Evolutionary conservation across 1,140 invertebrate species (phyloP).

Genomic region (Panulirus ornatus): DNA sequence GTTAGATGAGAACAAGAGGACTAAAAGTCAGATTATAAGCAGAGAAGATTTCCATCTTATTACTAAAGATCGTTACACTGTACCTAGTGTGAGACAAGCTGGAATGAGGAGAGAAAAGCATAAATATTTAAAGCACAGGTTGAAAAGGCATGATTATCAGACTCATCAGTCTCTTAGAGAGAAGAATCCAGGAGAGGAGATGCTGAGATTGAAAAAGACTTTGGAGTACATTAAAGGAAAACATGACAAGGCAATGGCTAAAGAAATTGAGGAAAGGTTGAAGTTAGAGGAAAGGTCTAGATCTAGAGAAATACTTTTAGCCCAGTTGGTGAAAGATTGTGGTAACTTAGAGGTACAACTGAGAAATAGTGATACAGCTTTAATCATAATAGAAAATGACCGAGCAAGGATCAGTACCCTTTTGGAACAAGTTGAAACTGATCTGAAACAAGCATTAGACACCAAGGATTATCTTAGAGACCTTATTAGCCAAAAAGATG

Average conservation of each 20-base stretch:
- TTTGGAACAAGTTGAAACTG: neutral
- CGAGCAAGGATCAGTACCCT: neutral
- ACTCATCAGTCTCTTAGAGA: too few relatives aligned
- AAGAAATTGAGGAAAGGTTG: neutral
- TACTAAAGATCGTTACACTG: too few relatives aligned
- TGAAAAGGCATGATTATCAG: too few relatives aligned
- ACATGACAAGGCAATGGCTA: neutral
- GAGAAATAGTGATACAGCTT: constrained; percentile 22
- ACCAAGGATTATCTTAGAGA: neutral
- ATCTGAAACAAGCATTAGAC: neutral
- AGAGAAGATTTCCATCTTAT: too few relatives aligned
- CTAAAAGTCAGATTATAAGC: too few relatives aligned
- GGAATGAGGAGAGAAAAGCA: too few relatives aligned
- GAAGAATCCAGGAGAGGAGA: neutral
- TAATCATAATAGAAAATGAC: constrained; percentile 35
- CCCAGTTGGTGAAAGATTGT: neutral
- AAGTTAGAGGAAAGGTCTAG: neutral
- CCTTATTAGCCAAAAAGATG: neutral
- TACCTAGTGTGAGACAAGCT: too few relatives aligned
- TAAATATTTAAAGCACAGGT: too few relatives aligned
- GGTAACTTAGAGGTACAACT: neutral
- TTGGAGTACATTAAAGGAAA: neutral
- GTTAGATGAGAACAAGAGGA: neutral
- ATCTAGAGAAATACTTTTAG: neutral
- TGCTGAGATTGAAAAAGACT: neutral